Conservation (phyloP, 2,888 invertebrate species). For the Thysanoteuthis rhombus region DNA sequence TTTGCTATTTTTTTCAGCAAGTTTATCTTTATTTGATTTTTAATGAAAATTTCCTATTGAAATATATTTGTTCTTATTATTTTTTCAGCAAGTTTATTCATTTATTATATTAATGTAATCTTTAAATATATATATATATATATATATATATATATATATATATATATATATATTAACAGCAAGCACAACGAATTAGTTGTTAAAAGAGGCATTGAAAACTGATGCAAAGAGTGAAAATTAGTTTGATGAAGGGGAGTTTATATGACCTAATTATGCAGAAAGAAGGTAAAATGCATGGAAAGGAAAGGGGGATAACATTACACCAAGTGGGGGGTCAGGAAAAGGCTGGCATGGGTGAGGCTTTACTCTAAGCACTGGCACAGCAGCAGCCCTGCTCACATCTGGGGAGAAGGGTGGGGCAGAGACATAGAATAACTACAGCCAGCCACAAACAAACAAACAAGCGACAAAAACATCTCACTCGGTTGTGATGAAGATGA, state of each 20-base stretch:
- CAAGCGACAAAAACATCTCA: not conserved
- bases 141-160: not conserved
- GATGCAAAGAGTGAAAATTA: slow-evolving; percentile 16
- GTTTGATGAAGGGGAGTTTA: not conserved
- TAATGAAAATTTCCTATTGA: no score
- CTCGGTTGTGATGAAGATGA: not conserved
- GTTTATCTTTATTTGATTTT: no score
- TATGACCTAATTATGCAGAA: not conserved
- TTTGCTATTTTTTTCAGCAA: not conserved
- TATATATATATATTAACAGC: not conserved
- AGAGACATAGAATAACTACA: not conserved
- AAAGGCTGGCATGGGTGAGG: no score
- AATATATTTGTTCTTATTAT: no score
- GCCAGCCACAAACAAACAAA: not conserved
- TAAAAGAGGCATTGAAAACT: slow-evolving; percentile 32
- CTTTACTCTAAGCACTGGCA: no score
- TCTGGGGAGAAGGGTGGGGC: no score
- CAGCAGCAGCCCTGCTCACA: no score
- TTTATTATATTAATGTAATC: not conserved
- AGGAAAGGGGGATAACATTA: not conserved
- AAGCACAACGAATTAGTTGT: not conserved
- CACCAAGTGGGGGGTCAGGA: not conserved
- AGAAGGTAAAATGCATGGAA: not conserved
- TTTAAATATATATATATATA: not conserved
- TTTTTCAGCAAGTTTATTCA: not conserved